Evolutionary conservation across 1,140 invertebrate genomes (phyloP).

Genomic region (Stratiolaelaps scimitus): DNA sequence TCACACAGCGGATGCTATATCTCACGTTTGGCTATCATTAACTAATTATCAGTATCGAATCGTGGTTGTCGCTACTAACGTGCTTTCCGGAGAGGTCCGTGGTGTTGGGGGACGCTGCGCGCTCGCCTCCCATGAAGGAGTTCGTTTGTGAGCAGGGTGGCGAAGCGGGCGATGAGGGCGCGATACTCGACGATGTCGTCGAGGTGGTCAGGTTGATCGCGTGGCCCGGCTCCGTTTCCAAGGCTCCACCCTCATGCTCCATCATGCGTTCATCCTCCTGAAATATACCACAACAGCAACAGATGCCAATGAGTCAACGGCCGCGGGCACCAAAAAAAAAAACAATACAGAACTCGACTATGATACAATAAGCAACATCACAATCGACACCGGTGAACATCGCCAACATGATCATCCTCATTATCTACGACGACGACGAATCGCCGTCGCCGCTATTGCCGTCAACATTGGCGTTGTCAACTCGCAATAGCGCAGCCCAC

Average conservation of each 20-base stretch:
- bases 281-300: not conserved
- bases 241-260: conserved; percentile 27
- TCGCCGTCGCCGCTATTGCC: no score
- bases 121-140: conserved; percentile 24
- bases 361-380: no score
- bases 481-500: no score
- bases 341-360: no score
- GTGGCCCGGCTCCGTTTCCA: conserved; percentile 28
- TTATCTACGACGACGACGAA: no score
- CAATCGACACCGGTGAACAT: no score
- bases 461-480: no score
- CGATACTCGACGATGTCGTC: conserved; percentile 15
- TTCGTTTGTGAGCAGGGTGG: conserved; percentile 26
- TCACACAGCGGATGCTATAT: no score
- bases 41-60: no score
- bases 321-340: not conserved
- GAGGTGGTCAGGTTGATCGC: conserved; percentile 25
- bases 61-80: conserved; percentile 17
- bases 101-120: conserved; percentile 9
- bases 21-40: no score
- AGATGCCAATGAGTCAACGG: conserved; percentile 4
- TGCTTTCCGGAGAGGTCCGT: conserved; percentile 27
- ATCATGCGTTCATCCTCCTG: conserved; percentile 28
- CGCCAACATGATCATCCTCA: no score
- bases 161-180: conserved; percentile 8